Conservation (phyloP, 2,888 invertebrate genomes). For the Cataglyphis cursor region DNA sequence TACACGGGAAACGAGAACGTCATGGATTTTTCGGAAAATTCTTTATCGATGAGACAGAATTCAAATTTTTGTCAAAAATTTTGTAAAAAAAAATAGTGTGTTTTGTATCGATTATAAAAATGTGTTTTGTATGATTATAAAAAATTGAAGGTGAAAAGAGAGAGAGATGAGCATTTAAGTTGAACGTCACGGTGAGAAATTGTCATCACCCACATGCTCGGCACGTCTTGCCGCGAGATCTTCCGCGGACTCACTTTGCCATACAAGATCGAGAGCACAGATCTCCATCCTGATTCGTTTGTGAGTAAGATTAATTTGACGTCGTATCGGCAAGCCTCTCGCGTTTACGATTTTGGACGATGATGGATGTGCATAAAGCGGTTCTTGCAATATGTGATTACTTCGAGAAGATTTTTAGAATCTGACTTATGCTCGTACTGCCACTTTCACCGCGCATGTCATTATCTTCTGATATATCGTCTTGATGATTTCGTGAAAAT, state of each 20-base stretch:
- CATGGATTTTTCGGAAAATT: not conserved
- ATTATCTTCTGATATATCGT: not conserved
- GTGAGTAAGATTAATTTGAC: conserved; percentile 25
- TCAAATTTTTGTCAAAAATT: not conserved
- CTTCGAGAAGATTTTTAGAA: not conserved
- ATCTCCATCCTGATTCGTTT: not conserved
- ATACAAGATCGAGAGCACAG: not conserved
- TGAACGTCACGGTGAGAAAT: conserved; percentile 59
- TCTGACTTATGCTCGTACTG: not conserved
- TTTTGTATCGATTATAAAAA: too few relatives aligned
- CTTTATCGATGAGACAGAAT: not conserved
- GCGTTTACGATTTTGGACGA: not conserved
- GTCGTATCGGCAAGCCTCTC: not conserved
- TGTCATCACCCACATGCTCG: conserved; percentile 66
- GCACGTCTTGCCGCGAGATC: conserved; percentile 55
- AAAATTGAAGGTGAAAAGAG: not conserved
- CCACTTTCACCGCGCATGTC: not conserved
- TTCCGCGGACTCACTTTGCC: not conserved
- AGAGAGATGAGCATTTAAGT: not conserved
- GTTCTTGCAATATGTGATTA: not conserved
- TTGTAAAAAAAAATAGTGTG: not conserved
- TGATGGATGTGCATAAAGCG: not conserved
- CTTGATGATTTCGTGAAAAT: not conserved
- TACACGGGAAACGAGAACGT: not conserved
- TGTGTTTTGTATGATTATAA: not conserved